phyloP scores from a whole-genome alignment of 1,140 invertebrate species.

The Caenorhabditis latens region DNA sequence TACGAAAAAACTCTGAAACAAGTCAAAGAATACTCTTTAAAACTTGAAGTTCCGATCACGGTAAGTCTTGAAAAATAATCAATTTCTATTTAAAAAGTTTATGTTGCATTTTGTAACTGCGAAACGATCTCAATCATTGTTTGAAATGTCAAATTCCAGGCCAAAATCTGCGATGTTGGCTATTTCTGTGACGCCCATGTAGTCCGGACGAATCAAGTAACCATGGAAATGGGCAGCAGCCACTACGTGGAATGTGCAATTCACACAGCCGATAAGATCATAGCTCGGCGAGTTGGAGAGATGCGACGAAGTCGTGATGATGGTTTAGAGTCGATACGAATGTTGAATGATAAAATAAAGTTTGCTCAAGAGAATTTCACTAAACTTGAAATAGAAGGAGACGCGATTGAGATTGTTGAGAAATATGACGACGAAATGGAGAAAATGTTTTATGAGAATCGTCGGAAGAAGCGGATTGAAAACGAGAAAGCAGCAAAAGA shows the following conservation, averaged over 20 bases:
- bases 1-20: slow-evolving; percentile 24
- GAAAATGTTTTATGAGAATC: slow-evolving; percentile 10
- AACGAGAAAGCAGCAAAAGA: background rate
- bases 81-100: background rate
- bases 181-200: slow-evolving; percentile 30
- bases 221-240: background rate
- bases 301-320: background rate
- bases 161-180: slow-evolving; percentile 22
- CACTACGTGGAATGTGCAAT: slow-evolving; percentile 6
- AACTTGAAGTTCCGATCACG: slow-evolving; percentile 21
- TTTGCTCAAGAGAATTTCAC: slow-evolving; percentile 35
- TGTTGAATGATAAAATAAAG: slow-evolving; percentile 20
- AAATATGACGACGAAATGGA: slow-evolving; percentile 43
- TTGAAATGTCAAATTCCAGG: background rate
- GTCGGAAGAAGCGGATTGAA: background rate
- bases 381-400: background rate
- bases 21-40: slow-evolving; percentile 14
- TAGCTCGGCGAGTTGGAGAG: background rate
- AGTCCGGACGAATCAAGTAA: slow-evolving; percentile 26
- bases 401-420: slow-evolving; percentile 9
- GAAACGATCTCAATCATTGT: no score
- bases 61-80: background rate
- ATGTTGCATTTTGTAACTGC: no score
- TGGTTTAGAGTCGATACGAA: background rate
- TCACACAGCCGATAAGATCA: slow-evolving; percentile 10